Base-by-base conservation (phyloP, 2,797 vertebrate genomes). In the Eutrigla gurnardus region DNA sequence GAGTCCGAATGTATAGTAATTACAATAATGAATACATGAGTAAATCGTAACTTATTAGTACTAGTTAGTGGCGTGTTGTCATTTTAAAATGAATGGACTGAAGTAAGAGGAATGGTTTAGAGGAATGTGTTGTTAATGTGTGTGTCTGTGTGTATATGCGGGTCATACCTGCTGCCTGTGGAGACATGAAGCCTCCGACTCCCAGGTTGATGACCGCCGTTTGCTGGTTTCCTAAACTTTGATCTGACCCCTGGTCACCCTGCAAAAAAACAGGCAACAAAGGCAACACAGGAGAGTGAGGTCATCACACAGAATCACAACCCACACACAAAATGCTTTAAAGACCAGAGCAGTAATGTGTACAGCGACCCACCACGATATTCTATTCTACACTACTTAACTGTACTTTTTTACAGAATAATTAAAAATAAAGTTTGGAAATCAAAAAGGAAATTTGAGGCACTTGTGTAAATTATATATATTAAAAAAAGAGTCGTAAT, bases 181-280 rank as follows among this genome's bases (percentile, higher is more conserved):
- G 94, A 76, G 96, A 96, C 96, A 97, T 96, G 90, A 99, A 98
- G 77, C 96, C 94, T 81, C 97, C 96, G 60, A 97, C 95, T 90
- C 97, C 97, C 78, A 99, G 95, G 91, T 98, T 98, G 92, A 99
- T 96, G 85, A 97, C 96, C 46, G 97, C 96, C 13, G 97, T 95
- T 87, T 98, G 97, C 87, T 98, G 98, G 89, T 96, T 95, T 84
- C 95, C 94, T 89, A 98, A 93, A 89, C 94, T 94, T 88, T 96
- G 96, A 89, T 99, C 98, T 72, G 96, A 93, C 75, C 91, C 94
- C 91, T 96, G 96, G 81, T 99, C 97, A 77, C 93, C 93, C 97
- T 99, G 91, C 79, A 86, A 55, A 25, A 25, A 50, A 49, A 4
- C 39, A 50, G 35, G 7, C 42, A 62, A 36, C 42, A 62, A 36